Conservation (phyloP, 1,140 invertebrate species). For the Nasonia giraulti region DNA sequence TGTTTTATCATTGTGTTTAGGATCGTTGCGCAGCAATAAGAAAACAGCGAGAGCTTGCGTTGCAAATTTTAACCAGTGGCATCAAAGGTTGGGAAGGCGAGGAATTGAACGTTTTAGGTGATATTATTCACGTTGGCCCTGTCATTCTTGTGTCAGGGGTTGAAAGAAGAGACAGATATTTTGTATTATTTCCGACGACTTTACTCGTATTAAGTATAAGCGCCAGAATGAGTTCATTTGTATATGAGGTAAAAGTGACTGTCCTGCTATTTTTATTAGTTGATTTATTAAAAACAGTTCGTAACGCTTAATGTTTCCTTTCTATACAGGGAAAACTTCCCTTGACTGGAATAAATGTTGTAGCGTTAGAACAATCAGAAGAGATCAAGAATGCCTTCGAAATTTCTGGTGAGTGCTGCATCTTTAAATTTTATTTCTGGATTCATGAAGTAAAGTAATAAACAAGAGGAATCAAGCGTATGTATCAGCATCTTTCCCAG, state of each 20-base stretch:
- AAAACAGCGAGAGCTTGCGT: conserved; percentile 96
- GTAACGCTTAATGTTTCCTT: conserved; percentile 37
- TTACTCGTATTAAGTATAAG: conserved; percentile 94
- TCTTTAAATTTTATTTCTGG: background rate
- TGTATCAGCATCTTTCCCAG: background rate
- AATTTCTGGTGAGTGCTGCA: conserved; percentile 80
- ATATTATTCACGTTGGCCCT: conserved; percentile 90
- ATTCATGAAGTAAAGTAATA: background rate
- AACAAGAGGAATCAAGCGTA: background rate
- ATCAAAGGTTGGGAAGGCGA: conserved; percentile 97
- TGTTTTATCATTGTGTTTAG: conserved; percentile 70
- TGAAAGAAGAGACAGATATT: conserved; percentile 89
- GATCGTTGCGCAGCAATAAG: conserved; percentile 87
- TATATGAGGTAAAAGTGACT: conserved; percentile 86
- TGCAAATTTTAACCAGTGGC: conserved; percentile 93
- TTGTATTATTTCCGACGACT: conserved; percentile 92
- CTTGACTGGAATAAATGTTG: conserved; percentile 87
- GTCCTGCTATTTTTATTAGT: background rate
- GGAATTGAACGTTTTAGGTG: conserved; percentile 83
- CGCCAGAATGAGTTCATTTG: conserved; percentile 93
- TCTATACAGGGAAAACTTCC: conserved; percentile 89
- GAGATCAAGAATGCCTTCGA: conserved; percentile 92
- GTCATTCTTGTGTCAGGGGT: conserved; percentile 85
- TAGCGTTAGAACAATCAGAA: conserved; percentile 85
- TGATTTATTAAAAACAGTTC: background rate